These are phyloP conservation scores for Sitta carolinensis DNA, from an alignment of 2,797 vertebrate species.

Conservation along the genomic window DNA sequence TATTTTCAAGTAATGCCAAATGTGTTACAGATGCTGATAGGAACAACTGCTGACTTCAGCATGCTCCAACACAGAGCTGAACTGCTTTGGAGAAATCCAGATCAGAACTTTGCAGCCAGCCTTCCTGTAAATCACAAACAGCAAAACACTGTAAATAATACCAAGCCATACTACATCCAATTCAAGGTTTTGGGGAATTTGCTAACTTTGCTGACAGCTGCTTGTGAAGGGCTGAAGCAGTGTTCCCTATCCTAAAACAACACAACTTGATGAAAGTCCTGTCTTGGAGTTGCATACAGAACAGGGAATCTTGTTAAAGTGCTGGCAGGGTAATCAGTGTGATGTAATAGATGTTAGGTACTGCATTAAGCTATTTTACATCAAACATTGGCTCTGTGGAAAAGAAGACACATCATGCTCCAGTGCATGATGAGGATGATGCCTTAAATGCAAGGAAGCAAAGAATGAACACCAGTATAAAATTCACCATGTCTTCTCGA, in stretches of 20 bases:
- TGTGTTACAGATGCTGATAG: conserved; percentile 56
- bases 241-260: neutral
- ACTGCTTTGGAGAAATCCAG: conserved; percentile 8
- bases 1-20: conserved; percentile 57
- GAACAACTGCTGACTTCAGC: conserved; percentile 20
- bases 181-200: neutral
- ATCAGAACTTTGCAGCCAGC: neutral
- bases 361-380: neutral
- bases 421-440: neutral
- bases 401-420: neutral
- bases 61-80: neutral
- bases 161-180: neutral
- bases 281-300: neutral
- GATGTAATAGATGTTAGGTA: neutral
- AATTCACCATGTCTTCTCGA: neutral
- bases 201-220: neutral
- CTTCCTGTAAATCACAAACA: conserved; percentile 19
- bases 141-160: conserved; percentile 14
- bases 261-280: neutral
- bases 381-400: neutral
- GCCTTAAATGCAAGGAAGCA: neutral
- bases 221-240: neutral
- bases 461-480: neutral
- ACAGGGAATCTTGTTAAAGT: neutral
- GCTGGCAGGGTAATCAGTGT: neutral